Evolutionary conservation across 1,140 invertebrate genomes (phyloP).

Genomic region (roundworm (Caenorhabditis elegans)): DNA sequence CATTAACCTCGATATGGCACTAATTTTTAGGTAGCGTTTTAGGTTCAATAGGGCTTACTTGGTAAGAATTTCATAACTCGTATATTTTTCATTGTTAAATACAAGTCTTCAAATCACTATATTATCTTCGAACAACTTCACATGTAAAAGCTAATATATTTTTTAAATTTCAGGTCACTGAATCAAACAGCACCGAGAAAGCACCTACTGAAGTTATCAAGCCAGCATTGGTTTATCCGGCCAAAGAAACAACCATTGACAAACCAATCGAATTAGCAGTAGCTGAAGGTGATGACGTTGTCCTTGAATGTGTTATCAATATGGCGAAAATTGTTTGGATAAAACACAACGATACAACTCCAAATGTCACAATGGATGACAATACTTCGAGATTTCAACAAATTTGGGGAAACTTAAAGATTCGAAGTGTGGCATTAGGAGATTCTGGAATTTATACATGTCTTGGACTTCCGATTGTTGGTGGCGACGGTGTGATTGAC

Average conservation of each 20-base stretch:
- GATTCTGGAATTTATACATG: conserved; percentile 56
- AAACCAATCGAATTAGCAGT: conserved; percentile 51
- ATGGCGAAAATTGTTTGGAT: conserved; percentile 48
- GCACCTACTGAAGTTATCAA: conserved; percentile 3
- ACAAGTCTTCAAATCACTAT: no score
- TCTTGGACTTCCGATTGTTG: conserved; percentile 43
- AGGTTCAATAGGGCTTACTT: no score
- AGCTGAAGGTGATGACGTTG: conserved; percentile 50
- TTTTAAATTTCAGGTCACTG: conserved; percentile 15
- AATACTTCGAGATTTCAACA: conserved; percentile 54
- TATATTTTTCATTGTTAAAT: no score
- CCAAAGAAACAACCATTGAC: conserved; percentile 26
- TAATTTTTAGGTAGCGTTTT: no score
- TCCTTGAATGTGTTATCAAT: conserved; percentile 57
- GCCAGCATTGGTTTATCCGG: neutral
- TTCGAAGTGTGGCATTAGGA: conserved; percentile 43
- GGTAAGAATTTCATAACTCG: no score
- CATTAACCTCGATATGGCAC: no score
- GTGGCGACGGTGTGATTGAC: neutral
- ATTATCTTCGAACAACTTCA: no score
- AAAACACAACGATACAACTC: conserved; percentile 48
- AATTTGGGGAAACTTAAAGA: conserved; percentile 55
- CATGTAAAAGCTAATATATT: no score
- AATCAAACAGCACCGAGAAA: neutral
- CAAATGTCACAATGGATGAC: conserved; percentile 50